These are phyloP conservation scores for Anguilla rostrata DNA, from an alignment of 2,113 vertebrate genomes.

Conservation along the genomic window DNA sequence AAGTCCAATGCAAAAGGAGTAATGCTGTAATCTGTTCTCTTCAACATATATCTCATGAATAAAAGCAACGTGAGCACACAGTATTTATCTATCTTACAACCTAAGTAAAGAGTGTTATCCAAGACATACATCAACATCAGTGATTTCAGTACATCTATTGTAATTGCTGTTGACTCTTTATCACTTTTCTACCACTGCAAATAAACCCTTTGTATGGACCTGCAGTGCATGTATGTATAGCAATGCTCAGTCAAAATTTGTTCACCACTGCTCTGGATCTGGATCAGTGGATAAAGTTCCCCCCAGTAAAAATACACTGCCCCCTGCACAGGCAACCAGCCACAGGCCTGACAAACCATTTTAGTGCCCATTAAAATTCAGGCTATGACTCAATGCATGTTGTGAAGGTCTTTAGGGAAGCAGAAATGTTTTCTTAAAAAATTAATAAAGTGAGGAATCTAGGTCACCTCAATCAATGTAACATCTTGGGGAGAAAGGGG, in stretches of 20 bases:
- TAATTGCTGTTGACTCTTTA: not conserved
- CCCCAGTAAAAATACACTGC: not conserved
- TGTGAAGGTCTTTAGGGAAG: constrained; percentile 48
- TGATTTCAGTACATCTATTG: not conserved
- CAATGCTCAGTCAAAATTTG: not conserved
- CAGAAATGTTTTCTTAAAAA: constrained; percentile 56
- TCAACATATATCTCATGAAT: not conserved
- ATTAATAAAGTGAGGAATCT: constrained; percentile 61
- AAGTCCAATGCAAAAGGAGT: not conserved
- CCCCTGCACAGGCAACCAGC: not conserved
- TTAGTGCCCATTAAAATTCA: constrained; percentile 25
- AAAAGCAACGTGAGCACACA: too few species aligned
- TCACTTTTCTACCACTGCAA: not conserved
- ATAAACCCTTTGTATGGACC: not conserved
- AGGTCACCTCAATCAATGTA: constrained; percentile 37
- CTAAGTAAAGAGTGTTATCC: not conserved
- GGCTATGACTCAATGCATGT: constrained; percentile 43
- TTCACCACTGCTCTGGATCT: not conserved
- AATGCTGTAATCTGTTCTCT: not conserved
- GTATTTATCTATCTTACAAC: too few species aligned
- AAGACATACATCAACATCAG: not conserved
- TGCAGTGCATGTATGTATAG: not conserved
- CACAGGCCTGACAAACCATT: not conserved
- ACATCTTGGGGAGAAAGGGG: not conserved
- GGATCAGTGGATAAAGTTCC: not conserved